Percentiles rank a stretch among this genome's conserved stretches.
Conservation (phyloP, 1,140 invertebrate genomes). For the Brachionus rotundiformis region DNA sequence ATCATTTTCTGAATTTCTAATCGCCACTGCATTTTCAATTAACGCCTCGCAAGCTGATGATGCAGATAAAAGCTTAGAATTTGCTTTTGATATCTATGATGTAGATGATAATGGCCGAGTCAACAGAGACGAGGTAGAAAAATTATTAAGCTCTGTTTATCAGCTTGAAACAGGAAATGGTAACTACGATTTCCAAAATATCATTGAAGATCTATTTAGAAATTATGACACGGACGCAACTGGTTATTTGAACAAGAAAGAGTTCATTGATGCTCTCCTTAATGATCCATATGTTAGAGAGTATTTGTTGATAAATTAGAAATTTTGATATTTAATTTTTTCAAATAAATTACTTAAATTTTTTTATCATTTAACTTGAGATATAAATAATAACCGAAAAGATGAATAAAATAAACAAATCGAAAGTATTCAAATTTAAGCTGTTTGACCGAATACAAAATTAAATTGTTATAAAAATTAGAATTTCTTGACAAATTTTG, state of each 20-base stretch:
- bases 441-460: too few species aligned
- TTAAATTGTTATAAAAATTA: too few species aligned
- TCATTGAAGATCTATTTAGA: constrained; percentile 19
- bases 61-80: constrained; percentile 27
- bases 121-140: constrained; percentile 23
- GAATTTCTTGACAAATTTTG: not conserved
- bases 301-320: not conserved
- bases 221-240: constrained; percentile 17
- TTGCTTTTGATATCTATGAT: constrained; percentile 52
- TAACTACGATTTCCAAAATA: not conserved
- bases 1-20: constrained; percentile 50
- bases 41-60: not conserved
- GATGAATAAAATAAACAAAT: too few species aligned
- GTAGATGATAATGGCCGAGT: constrained; percentile 36
- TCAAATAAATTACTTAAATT: too few species aligned
- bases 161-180: not conserved
- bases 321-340: not conserved
- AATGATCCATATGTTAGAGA: not conserved
- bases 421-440: too few species aligned
- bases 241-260: constrained; percentile 33
- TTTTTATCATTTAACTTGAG: too few species aligned
- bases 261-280: not conserved
- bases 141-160: constrained; percentile 35
- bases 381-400: too few species aligned
- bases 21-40: not conserved